Evolutionary conservation across 2,113 vertebrate genomes (phyloP).

Genomic region (Bolborhynchus lineola): DNA sequence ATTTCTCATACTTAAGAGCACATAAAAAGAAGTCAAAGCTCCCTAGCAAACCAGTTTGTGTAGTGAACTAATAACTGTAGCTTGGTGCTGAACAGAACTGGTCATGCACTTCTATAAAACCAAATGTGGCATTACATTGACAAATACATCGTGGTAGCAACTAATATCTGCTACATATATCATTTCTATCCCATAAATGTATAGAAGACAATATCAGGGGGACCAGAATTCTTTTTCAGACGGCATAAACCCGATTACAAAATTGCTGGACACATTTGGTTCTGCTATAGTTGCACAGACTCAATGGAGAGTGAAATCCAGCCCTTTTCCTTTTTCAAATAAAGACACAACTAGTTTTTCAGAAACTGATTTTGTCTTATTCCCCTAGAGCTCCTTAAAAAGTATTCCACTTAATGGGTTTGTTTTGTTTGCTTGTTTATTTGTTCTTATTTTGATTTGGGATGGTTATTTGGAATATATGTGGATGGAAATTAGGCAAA

Average conservation of each 20-base stretch:
- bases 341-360: background rate
- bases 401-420: background rate
- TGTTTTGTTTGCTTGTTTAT: background rate
- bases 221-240: background rate
- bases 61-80: background rate
- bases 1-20: background rate
- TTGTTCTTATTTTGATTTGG: background rate
- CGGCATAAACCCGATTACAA: background rate
- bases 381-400: background rate
- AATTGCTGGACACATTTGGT: background rate
- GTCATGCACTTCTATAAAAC: background rate
- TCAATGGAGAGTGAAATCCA: background rate
- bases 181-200: background rate
- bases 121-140: background rate
- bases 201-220: background rate
- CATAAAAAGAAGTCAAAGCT: background rate
- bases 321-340: background rate
- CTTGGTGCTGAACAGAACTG: background rate
- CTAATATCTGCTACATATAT: background rate
- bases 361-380: background rate
- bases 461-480: background rate
- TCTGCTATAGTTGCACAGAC: background rate
- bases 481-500: background rate
- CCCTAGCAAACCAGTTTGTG: background rate
- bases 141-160: background rate